Evolutionary conservation across 2,797 vertebrate genomes (phyloP).

Genomic region (Poeciliopsis infans): DNA sequence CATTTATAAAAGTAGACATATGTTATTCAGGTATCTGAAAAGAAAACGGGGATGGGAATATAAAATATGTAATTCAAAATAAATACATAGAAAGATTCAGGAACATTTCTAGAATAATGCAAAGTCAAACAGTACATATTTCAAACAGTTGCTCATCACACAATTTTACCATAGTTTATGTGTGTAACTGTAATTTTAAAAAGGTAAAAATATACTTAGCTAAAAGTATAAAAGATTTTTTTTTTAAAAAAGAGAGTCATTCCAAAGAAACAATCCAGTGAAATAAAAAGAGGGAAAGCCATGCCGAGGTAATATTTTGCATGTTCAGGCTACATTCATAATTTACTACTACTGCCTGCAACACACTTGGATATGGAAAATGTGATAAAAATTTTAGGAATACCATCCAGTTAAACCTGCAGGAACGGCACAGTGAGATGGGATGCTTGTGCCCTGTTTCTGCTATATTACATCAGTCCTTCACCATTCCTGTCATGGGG

Average conservation of each 20-base stretch:
- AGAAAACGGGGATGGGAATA: not conserved
- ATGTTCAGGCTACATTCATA: slow-evolving; percentile 62
- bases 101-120: not conserved
- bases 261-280: not conserved
- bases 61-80: not conserved
- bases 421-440: slow-evolving; percentile 26
- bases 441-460: slow-evolving; percentile 20
- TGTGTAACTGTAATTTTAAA: not conserved
- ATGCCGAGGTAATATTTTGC: slow-evolving; percentile 19
- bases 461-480: slow-evolving; percentile 30
- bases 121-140: not conserved
- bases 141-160: not conserved
- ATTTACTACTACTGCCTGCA: slow-evolving; percentile 63
- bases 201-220: not conserved
- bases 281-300: slow-evolving; percentile 17
- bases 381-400: slow-evolving; percentile 65
- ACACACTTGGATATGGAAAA: slow-evolving; percentile 58
- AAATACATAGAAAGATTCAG: not conserved
- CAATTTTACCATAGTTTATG: not conserved
- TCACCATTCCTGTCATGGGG: slow-evolving; percentile 9
- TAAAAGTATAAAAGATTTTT: not conserved
- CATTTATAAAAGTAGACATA: not conserved
- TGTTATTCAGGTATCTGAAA: not conserved
- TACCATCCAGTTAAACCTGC: slow-evolving; percentile 59
- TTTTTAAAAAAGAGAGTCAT: not conserved